Evolutionary conservation across 2,797 vertebrate species (phyloP).

Genomic region (Rachycentron canadum): DNA sequence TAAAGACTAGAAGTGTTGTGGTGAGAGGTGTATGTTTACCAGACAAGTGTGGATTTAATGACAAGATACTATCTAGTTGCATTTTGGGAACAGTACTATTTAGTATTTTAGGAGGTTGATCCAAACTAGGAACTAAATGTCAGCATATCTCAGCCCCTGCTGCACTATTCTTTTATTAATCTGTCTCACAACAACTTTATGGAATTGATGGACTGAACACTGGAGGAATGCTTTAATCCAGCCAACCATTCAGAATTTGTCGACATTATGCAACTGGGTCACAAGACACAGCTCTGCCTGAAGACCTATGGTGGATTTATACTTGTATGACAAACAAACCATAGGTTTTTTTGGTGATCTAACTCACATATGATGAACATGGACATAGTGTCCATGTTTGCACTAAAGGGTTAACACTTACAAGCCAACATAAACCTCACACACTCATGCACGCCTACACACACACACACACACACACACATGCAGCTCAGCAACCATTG

Average conservation of each 20-base stretch:
- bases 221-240: slow-evolving; percentile 6
- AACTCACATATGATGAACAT: slow-evolving; percentile 37
- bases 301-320: slow-evolving; percentile 40
- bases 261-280: slow-evolving; percentile 43
- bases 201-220: background rate
- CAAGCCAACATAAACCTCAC: slow-evolving; percentile 43
- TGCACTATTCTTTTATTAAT: background rate
- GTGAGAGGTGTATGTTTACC: slow-evolving; percentile 16
- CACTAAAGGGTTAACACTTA: slow-evolving; percentile 65
- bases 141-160: background rate
- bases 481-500: slow-evolving; percentile 55
- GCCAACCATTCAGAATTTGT: slow-evolving; percentile 5
- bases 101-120: background rate
- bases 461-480: slow-evolving; percentile 31
- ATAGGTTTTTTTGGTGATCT: background rate
- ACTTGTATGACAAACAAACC: background rate
- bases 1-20: background rate
- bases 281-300: slow-evolving; percentile 31
- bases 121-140: background rate
- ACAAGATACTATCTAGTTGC: slow-evolving; percentile 13
- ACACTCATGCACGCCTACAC: slow-evolving; percentile 10
- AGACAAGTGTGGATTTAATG: background rate
- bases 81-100: slow-evolving; percentile 7
- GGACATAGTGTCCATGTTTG: slow-evolving; percentile 43
- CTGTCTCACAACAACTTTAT: background rate